Conservation (phyloP, 2,113 vertebrate species). For the Elephas maximus region DNA sequence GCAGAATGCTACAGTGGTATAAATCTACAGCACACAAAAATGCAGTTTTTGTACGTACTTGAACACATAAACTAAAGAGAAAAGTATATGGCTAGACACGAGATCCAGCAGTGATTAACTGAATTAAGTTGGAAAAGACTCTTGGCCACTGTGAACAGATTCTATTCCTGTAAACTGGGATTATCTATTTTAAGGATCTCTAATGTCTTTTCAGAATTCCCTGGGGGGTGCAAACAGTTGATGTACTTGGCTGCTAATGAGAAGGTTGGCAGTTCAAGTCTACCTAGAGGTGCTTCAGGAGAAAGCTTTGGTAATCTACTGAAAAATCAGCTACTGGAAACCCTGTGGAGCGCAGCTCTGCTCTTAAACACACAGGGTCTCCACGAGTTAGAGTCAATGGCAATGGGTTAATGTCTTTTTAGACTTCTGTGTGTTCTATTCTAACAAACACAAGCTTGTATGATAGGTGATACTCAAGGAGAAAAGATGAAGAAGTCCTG, state of each 20-base stretch:
- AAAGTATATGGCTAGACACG: neutral
- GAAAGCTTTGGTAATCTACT: neutral
- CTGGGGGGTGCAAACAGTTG: neutral
- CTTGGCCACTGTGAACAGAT: neutral
- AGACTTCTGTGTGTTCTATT: neutral
- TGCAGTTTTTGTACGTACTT: neutral
- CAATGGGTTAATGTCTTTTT: neutral
- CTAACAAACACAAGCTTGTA: neutral
- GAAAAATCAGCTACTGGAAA: neutral
- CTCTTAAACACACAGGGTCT: neutral
- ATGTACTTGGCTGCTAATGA: neutral
- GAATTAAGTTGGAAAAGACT: neutral
- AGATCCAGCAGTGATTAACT: neutral
- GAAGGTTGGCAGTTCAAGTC: neutral
- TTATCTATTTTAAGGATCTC: neutral
- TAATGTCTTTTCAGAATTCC: neutral
- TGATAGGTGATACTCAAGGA: neutral
- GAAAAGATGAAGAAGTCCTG: slow-evolving; percentile 15
- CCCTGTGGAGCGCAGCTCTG: neutral
- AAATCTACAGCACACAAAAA: neutral
- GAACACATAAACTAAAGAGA: neutral
- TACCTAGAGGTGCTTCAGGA: neutral
- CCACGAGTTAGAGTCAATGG: neutral
- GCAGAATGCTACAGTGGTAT: neutral
- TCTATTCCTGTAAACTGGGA: neutral